Evolutionary conservation across 2,888 invertebrate genomes (phyloP).

Genomic region (Andrena bicolor): DNA sequence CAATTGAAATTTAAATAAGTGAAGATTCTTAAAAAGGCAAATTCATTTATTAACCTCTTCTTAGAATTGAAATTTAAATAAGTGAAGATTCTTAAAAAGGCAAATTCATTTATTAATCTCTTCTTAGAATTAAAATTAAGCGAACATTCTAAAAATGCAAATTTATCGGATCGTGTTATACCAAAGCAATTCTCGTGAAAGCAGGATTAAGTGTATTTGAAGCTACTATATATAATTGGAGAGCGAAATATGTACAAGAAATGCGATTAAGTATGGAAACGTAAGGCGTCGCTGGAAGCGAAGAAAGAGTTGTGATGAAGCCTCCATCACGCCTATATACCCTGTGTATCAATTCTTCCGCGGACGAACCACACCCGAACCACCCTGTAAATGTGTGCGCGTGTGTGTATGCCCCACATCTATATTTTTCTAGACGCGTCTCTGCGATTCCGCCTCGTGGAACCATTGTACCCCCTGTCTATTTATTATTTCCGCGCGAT

Average conservation of each 20-base stretch:
- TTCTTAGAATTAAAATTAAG: too few relatives aligned
- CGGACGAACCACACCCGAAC: slow-evolving; percentile 50
- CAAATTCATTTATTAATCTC: too few relatives aligned
- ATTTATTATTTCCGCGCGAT: slow-evolving; percentile 59
- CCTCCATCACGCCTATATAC: not conserved
- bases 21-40: too few relatives aligned
- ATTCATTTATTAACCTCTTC: too few relatives aligned
- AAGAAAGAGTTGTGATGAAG: slow-evolving; percentile 6
- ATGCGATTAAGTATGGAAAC: not conserved
- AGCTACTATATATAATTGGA: too few relatives aligned
- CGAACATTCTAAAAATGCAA: too few relatives aligned
- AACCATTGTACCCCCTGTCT: slow-evolving; percentile 54
- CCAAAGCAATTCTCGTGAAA: too few relatives aligned
- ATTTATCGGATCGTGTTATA: too few relatives aligned
- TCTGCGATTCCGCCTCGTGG: slow-evolving; percentile 50
- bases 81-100: too few relatives aligned
- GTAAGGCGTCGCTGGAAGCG: not conserved
- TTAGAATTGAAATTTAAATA: too few relatives aligned
- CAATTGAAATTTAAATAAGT: too few relatives aligned
- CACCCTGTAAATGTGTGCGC: slow-evolving; percentile 50
- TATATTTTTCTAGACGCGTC: slow-evolving; percentile 73
- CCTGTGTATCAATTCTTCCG: slow-evolving; percentile 11
- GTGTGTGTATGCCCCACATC: slow-evolving; percentile 56
- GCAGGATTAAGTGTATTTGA: too few relatives aligned
- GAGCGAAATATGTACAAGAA: not conserved